phyloP scores from a whole-genome alignment of 1,140 invertebrate species.

The Bilobella aurantiaca region DNA sequence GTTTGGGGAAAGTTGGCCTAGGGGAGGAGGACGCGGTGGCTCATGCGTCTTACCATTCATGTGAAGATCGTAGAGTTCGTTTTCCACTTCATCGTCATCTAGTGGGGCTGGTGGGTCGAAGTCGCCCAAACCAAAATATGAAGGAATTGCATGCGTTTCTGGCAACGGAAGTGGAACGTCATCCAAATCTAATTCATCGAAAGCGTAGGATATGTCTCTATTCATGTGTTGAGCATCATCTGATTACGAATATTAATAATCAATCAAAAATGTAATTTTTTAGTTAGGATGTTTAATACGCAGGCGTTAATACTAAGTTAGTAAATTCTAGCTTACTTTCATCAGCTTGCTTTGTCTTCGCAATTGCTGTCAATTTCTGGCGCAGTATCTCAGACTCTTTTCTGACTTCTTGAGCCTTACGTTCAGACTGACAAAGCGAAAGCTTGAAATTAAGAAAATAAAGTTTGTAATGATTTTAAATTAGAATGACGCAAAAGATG shows the following conservation, averaged over 20 bases:
- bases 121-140: too few species aligned
- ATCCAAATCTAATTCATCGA: slow-evolving; percentile 22
- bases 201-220: too few species aligned
- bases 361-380: slow-evolving; percentile 23
- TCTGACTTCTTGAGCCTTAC: slow-evolving; percentile 27
- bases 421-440: slow-evolving; percentile 31
- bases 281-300: slow-evolving; percentile 15
- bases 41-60: not conserved
- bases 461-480: too few species aligned
- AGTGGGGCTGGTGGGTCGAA: too few species aligned
- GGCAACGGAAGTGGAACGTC: slow-evolving; percentile 24
- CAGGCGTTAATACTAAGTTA: slow-evolving; percentile 11
- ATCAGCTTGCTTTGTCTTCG: slow-evolving; percentile 27
- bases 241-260: too few species aligned
- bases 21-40: slow-evolving; percentile 13
- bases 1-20: slow-evolving; percentile 30
- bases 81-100: slow-evolving; percentile 19
- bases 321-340: slow-evolving; percentile 13
- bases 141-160: too few species aligned
- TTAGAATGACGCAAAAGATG: too few species aligned
- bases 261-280: slow-evolving; percentile 16
- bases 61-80: not conserved
- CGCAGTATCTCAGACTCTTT: slow-evolving; percentile 28
- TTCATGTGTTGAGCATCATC: too few species aligned
- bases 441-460: too few species aligned